Evolutionary conservation across 2,797 vertebrate species (phyloP).

Genomic region (Etheostoma nigrum): DNA sequence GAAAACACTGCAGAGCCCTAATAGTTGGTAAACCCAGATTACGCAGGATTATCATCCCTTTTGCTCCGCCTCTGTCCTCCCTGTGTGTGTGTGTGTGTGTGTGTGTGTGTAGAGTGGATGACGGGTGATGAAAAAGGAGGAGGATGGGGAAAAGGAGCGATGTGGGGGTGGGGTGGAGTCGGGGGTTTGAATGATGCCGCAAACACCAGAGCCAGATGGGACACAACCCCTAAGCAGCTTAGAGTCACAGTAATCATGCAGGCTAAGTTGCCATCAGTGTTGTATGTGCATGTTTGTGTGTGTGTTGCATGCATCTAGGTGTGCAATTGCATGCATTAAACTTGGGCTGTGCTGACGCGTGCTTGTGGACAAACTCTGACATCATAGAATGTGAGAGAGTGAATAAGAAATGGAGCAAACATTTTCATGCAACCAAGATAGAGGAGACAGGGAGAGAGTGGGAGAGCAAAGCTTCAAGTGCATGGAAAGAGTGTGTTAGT

Average conservation of each 20-base stretch:
- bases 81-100: constrained; percentile 24
- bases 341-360: neutral
- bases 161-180: constrained; percentile 13
- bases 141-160: constrained; percentile 31
- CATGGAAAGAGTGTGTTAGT: constrained; percentile 16
- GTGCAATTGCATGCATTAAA: constrained; percentile 37
- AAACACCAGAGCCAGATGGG: constrained; percentile 89
- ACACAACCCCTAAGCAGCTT: constrained; percentile 86
- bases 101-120: constrained; percentile 47
- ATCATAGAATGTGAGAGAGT: constrained; percentile 33
- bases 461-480: constrained; percentile 17
- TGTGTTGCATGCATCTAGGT: neutral
- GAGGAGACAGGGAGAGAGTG: constrained; percentile 30
- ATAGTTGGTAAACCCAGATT: constrained; percentile 89
- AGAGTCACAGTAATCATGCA: constrained; percentile 87
- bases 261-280: constrained; percentile 84
- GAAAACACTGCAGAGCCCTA: constrained; percentile 79
- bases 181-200: constrained; percentile 72
- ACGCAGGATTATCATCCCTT: constrained; percentile 83
- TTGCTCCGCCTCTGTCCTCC: constrained; percentile 75
- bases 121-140: constrained; percentile 53
- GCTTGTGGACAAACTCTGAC: constrained; percentile 23
- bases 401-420: constrained; percentile 44
- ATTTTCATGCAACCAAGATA: constrained; percentile 38
- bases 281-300: constrained; percentile 52